Conservation (phyloP, 2,888 invertebrate genomes). For the Leptothorax acervorum region DNA sequence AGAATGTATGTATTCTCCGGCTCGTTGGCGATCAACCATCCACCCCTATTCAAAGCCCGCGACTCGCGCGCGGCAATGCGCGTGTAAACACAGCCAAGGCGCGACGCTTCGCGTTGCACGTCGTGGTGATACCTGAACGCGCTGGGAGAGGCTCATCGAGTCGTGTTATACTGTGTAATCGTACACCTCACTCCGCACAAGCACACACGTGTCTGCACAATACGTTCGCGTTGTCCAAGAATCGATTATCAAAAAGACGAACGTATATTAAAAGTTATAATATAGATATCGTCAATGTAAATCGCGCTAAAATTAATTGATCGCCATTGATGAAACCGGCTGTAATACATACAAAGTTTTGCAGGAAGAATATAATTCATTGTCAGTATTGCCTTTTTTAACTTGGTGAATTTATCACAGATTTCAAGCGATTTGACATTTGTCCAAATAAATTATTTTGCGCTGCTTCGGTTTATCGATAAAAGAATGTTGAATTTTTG, state of each 20-base stretch:
- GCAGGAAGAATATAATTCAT: not conserved
- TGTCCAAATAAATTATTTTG: not conserved
- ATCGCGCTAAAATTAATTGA: not conserved
- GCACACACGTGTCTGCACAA: not conserved
- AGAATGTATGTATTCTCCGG: slow-evolving; percentile 25
- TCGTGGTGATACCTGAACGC: slow-evolving; percentile 51
- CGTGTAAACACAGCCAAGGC: slow-evolving; percentile 52
- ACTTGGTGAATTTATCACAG: not conserved
- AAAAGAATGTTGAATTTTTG: not conserved
- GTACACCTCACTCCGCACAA: slow-evolving; percentile 62
- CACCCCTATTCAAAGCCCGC: slow-evolving; percentile 50
- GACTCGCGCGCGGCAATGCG: slow-evolving; percentile 32
- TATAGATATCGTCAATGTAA: not conserved
- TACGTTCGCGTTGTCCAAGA: slow-evolving; percentile 1
- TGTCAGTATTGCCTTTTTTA: not conserved
- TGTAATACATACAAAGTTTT: not conserved
- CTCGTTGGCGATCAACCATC: slow-evolving; percentile 55
- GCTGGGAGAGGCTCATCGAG: slow-evolving; percentile 56
- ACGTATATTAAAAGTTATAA: not conserved
- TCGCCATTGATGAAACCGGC: not conserved
- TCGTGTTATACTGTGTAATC: slow-evolving; percentile 71
- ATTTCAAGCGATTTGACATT: not conserved
- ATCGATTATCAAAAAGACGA: not conserved
- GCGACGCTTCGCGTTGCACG: slow-evolving; percentile 47
- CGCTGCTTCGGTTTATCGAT: not conserved